A percentile compares a stretch with the other conserved stretches of the same genome.
Evolutionary conservation across 2,888 invertebrate species (phyloP).

Genomic region (Temnothorax ravouxi): DNA sequence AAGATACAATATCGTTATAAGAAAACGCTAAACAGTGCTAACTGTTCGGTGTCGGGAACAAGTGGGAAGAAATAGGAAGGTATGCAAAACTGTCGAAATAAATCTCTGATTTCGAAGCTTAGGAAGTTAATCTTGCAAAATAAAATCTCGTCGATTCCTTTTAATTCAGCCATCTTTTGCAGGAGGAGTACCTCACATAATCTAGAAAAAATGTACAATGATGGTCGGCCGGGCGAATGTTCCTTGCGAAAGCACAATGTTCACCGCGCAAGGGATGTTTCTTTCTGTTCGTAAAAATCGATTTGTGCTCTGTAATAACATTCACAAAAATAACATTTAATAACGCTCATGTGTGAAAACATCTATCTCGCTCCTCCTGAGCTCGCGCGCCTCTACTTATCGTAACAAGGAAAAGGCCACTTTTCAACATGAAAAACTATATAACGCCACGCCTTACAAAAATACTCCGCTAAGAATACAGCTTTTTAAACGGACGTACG

Average conservation of each 20-base stretch:
- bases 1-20: background rate
- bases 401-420: conserved; percentile 73
- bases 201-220: conserved; percentile 80
- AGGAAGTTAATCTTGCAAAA: background rate
- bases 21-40: background rate
- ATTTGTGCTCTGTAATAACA: conserved; percentile 75
- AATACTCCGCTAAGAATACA: conserved; percentile 71
- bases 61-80: background rate
- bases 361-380: conserved; percentile 50
- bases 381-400: conserved; percentile 76
- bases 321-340: conserved; percentile 70
- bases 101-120: conserved; percentile 9
- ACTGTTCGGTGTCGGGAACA: background rate
- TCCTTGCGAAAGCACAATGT: conserved; percentile 66
- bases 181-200: conserved; percentile 54
- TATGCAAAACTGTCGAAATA: conserved; percentile 21
- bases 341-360: conserved; percentile 65
- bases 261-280: conserved; percentile 73
- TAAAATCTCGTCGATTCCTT: conserved; percentile 18
- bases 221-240: conserved; percentile 75
- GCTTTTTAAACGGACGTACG: conserved; percentile 64
- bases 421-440: conserved; percentile 69
- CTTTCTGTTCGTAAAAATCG: conserved; percentile 75
- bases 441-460: conserved; percentile 69
- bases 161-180: conserved; percentile 39